These are phyloP conservation scores for Melanerpes aurifrons DNA, from an alignment of 2,113 vertebrate species.

Conservation along the genomic window DNA sequence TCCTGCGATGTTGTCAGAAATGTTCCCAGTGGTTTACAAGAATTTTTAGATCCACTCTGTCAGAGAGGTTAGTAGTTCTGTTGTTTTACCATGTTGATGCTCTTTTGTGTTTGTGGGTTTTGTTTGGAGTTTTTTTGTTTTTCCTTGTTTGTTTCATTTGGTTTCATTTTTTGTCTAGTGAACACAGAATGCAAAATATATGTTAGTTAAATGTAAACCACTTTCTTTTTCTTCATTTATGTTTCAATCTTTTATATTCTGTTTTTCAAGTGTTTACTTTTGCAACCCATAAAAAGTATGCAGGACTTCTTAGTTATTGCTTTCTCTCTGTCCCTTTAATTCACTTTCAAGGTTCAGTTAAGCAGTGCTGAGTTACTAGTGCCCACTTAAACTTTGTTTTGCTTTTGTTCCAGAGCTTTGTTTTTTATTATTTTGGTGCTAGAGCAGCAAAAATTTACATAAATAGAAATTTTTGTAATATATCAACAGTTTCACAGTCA, in stretches of 20 bases:
- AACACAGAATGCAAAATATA: neutral
- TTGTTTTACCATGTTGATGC: neutral
- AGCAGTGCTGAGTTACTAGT: neutral
- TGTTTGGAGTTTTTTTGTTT: too few species aligned
- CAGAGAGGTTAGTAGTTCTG: constrained; percentile 85
- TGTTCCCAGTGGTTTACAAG: constrained; percentile 94
- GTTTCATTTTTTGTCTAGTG: neutral
- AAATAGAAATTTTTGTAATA: neutral
- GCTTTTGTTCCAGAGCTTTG: neutral
- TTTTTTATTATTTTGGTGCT: neutral
- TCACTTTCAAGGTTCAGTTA: neutral
- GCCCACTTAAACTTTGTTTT: neutral
- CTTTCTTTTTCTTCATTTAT: neutral
- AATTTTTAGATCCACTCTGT: constrained; percentile 95
- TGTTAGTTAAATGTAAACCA: neutral
- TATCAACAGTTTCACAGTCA: neutral
- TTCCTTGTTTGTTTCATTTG: too few species aligned
- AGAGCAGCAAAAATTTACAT: neutral
- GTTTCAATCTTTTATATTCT: neutral
- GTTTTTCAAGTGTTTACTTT: neutral
- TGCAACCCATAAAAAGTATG: neutral
- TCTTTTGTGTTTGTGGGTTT: too few species aligned
- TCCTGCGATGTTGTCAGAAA: constrained; percentile 97
- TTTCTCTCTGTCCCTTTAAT: neutral
- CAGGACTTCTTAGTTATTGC: neutral